These are phyloP conservation scores for Drosophila ananassae DNA, from an alignment of 1,140 invertebrate genomes.

Conservation along the genomic window DNA sequence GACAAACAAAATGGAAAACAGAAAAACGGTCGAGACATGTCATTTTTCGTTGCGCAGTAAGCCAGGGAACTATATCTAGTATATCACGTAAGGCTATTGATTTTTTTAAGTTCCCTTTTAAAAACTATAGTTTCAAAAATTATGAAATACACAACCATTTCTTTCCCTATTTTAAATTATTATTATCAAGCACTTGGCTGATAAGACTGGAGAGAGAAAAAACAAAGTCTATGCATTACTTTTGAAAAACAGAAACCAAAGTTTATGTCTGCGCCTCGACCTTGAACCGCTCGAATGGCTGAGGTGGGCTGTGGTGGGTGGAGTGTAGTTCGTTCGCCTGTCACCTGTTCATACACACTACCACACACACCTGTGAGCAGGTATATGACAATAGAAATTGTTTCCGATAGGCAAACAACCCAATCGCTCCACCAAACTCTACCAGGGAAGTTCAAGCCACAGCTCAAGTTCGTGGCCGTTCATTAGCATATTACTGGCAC, in stretches of 20 bases:
- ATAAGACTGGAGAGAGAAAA: slow-evolving; percentile 3
- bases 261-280: slow-evolving; percentile 43
- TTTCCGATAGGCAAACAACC: slow-evolving; percentile 56
- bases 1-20: slow-evolving; percentile 21
- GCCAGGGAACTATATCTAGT: slow-evolving; percentile 60
- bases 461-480: slow-evolving; percentile 78
- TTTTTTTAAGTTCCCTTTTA: slow-evolving; percentile 38
- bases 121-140: slow-evolving; percentile 16
- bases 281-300: slow-evolving; percentile 56
- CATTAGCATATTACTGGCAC: slow-evolving; percentile 69
- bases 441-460: slow-evolving; percentile 52
- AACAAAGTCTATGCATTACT: slow-evolving; percentile 28
- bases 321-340: slow-evolving; percentile 18
- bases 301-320: slow-evolving; percentile 24
- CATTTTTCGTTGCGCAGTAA: slow-evolving; percentile 62
- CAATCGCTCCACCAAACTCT: slow-evolving; percentile 34
- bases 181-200: slow-evolving; percentile 41
- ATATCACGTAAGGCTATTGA: slow-evolving; percentile 64
- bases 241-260: slow-evolving; percentile 9
- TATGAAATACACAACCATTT: slow-evolving; percentile 4
- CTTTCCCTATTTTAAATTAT: not conserved
- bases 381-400: slow-evolving; percentile 48
- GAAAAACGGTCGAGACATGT: slow-evolving; percentile 35
- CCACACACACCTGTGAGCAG: not conserved
- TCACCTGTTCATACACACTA: slow-evolving; percentile 58